These are phyloP conservation scores for Conus betulinus DNA, from an alignment of 1,140 invertebrate genomes.

Conservation along the genomic window DNA sequence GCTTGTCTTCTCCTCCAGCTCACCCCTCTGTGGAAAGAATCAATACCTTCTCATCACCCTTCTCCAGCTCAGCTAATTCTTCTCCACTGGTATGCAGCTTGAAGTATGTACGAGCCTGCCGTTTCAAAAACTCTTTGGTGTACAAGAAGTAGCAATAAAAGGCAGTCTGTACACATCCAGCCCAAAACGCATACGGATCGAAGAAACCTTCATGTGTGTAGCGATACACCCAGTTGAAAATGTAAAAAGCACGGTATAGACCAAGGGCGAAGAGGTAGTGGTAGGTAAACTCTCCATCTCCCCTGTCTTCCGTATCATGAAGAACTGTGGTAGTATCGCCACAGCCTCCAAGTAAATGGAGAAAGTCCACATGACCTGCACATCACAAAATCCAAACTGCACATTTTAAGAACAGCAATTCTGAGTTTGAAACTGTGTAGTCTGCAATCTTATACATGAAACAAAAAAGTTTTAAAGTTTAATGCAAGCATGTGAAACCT, in stretches of 20 bases:
- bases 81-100: background rate
- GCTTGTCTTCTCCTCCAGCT: background rate
- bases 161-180: constrained; percentile 93
- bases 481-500: too few relatives aligned
- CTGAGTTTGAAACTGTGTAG: background rate
- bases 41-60: background rate
- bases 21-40: background rate
- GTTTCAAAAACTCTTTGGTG: constrained; percentile 46
- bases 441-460: background rate
- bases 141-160: constrained; percentile 99
- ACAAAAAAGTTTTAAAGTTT: background rate
- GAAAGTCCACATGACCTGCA: constrained; percentile 95
- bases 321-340: constrained; percentile 98
- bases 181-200: constrained; percentile 96
- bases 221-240: constrained; percentile 99
- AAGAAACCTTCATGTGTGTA: constrained; percentile 92
- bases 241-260: constrained; percentile 95
- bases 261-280: constrained; percentile 98
- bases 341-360: constrained; percentile 99
- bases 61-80: background rate
- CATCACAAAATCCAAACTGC: background rate
- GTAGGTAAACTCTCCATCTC: constrained; percentile 99
- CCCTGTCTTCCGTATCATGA: constrained; percentile 98
- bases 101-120: background rate
- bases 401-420: background rate